Percentiles rank a stretch among this genome's conserved stretches.
Conservation (phyloP, 1,140 invertebrate species). For the Aphaenogaster ashmeadi region DNA sequence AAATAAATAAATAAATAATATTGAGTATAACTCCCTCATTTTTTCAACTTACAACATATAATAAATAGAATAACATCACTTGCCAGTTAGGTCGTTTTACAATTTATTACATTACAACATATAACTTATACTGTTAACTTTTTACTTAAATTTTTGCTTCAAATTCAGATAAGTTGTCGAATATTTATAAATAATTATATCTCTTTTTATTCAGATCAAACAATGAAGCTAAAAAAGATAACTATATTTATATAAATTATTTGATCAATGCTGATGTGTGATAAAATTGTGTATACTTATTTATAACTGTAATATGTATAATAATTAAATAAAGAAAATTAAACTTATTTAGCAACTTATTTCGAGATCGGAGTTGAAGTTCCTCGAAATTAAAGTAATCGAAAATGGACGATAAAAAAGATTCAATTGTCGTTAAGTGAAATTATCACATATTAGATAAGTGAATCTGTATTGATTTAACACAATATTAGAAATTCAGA, state of each 20-base stretch:
- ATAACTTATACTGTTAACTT: neutral
- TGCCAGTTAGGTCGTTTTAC: too few relatives aligned
- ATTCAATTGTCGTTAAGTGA: neutral
- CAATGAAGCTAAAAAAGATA: neutral
- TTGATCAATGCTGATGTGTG: neutral
- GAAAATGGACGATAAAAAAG: neutral
- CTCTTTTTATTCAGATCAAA: neutral
- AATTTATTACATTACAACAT: too few relatives aligned
- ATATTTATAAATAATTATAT: slow-evolving; percentile 5
- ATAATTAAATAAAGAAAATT: slow-evolving; percentile 9
- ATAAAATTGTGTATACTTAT: neutral
- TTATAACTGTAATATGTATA: neutral
- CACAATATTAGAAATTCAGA: slow-evolving; percentile 48
- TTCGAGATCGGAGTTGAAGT: neutral
- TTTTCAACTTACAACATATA: neutral
- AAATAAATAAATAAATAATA: neutral
- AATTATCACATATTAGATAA: neutral
- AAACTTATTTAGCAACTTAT: neutral
- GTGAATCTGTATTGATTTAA: slow-evolving; percentile 19
- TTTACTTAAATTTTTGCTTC: neutral
- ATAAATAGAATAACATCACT: neutral
- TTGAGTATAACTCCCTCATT: neutral
- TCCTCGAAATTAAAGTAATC: neutral
- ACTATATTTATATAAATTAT: slow-evolving; percentile 6
- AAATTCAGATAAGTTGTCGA: neutral